phyloP scores from a whole-genome alignment of 1,140 invertebrate species.

The Samia ricini region DNA sequence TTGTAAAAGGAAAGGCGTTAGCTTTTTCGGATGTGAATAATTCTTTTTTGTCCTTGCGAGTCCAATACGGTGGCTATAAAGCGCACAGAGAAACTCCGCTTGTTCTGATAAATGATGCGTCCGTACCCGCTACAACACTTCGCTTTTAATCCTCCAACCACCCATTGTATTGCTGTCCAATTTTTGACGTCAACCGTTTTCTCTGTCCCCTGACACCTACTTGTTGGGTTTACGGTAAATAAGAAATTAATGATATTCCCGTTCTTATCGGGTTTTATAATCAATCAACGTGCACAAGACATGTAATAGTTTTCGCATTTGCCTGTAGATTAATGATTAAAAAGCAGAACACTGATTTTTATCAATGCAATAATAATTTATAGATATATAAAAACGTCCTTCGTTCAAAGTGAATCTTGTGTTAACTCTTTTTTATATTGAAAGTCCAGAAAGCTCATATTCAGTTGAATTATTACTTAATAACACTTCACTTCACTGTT shows the following conservation, averaged over 20 bases:
- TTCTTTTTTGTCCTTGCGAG: not conserved
- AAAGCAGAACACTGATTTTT: not conserved
- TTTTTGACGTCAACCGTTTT: conserved; percentile 63
- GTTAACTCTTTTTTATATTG: no score
- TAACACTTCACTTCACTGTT: no score
- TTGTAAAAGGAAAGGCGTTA: not conserved
- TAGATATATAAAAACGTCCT: not conserved
- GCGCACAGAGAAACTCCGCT: conserved; percentile 35
- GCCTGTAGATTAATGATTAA: conserved; percentile 23
- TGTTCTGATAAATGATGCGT: conserved; percentile 71
- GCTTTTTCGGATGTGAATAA: not conserved
- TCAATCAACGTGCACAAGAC: conserved; percentile 47
- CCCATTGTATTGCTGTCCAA: conserved; percentile 60
- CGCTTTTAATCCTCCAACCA: conserved; percentile 67
- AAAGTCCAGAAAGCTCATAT: no score
- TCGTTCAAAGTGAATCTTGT: not conserved
- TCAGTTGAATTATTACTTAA: no score
- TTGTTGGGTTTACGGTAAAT: conserved; percentile 50
- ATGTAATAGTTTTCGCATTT: conserved; percentile 43
- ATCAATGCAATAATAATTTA: not conserved
- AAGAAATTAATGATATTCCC: conserved; percentile 63
- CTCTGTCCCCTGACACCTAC: conserved; percentile 56
- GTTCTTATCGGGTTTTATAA: conserved; percentile 51
- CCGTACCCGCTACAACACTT: conserved; percentile 67
- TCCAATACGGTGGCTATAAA: conserved; percentile 31